These are phyloP conservation scores for Epizoanthus fatuus DNA, from an alignment of 92 coral and sea anemone species.

Conservation along the genomic window DNA sequence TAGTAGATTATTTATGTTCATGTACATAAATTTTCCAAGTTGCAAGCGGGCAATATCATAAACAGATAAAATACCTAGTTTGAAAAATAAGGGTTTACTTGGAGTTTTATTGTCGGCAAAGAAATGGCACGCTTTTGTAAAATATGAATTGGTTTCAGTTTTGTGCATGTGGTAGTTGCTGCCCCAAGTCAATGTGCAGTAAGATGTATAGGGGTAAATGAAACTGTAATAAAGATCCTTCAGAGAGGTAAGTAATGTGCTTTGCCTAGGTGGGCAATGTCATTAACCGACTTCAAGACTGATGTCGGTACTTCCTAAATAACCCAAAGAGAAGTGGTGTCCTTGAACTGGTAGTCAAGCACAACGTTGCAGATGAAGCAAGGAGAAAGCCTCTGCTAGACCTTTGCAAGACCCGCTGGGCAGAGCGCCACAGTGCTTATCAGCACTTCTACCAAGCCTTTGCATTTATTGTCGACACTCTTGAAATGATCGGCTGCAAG, in stretches of 20 bases:
- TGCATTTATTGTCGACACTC: not conserved
- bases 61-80: too few relatives aligned
- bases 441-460: slow-evolving; percentile 50
- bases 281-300: slow-evolving; percentile 11
- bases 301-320: slow-evolving; percentile 23
- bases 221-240: too few relatives aligned
- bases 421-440: slow-evolving; percentile 38
- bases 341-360: slow-evolving; percentile 11
- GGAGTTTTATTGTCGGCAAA: too few relatives aligned
- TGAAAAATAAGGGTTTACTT: too few relatives aligned
- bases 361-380: slow-evolving; percentile 1
- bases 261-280: slow-evolving; percentile 18
- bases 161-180: too few relatives aligned
- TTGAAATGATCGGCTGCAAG: slow-evolving; percentile 28
- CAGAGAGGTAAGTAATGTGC: slow-evolving; percentile 6
- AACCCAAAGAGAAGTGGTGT: slow-evolving; percentile 53
- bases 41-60: too few relatives aligned
- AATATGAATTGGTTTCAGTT: too few relatives aligned
- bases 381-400: slow-evolving; percentile 46
- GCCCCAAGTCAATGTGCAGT: too few relatives aligned
- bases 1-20: too few relatives aligned
- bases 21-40: too few relatives aligned
- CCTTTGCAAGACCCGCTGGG: slow-evolving; percentile 56
- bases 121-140: too few relatives aligned
- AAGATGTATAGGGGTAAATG: too few relatives aligned